A percentile compares a stretch with the other conserved stretches of the same genome.
phyloP scores from a whole-genome alignment of 2,113 vertebrate species.

The Crocuta crocuta region DNA sequence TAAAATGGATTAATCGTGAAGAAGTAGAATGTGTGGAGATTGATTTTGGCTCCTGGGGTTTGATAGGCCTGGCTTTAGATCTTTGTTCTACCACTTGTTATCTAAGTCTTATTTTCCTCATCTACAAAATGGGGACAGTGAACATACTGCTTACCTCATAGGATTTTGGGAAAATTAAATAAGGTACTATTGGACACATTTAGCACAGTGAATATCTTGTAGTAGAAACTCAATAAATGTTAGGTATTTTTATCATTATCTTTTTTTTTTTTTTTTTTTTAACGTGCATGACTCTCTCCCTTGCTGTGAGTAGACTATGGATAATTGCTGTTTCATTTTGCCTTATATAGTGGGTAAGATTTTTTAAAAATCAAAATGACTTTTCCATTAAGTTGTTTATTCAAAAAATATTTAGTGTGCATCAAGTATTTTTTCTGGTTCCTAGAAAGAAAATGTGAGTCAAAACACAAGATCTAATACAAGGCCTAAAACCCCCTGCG shows the following conservation, averaged over 20 bases:
- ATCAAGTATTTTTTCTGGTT: constrained; percentile 39
- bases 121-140: not conserved
- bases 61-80: not conserved
- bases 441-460: constrained; percentile 24
- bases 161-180: not conserved
- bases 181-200: not conserved
- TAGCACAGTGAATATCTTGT: not conserved
- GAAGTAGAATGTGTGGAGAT: not conserved
- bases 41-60: not conserved
- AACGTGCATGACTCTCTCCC: not conserved
- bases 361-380: constrained; percentile 37
- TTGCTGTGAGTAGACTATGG: not conserved
- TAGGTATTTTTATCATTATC: not conserved
- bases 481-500: not conserved
- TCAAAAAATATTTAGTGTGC: constrained; percentile 3
- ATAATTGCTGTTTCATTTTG: constrained; percentile 9
- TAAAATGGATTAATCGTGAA: constrained; percentile 3
- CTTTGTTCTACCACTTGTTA: not conserved
- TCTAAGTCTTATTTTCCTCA: constrained; percentile 20
- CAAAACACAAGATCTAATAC: not conserved
- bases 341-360: not conserved
- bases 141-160: not conserved
- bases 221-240: not conserved
- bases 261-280: not conserved
- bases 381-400: not conserved